Percentiles rank a stretch among this genome's conserved stretches.
Conservation (phyloP, 2,797 vertebrate genomes). For the Sebastes hopkinsi region DNA sequence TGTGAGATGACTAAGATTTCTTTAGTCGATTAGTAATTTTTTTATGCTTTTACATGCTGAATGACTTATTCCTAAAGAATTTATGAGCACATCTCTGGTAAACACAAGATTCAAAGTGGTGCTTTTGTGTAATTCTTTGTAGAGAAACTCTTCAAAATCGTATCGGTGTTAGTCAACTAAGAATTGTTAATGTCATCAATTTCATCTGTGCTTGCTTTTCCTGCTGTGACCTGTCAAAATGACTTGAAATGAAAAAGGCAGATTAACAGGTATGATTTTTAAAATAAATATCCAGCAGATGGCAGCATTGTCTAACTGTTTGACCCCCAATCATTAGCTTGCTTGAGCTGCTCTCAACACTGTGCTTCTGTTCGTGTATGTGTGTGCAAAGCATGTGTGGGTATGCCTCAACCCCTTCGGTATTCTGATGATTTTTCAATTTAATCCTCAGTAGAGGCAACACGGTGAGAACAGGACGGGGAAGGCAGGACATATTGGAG, state of each 20-base stretch:
- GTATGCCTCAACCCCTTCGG: background rate
- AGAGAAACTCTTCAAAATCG: too few relatives aligned
- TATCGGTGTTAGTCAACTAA: too few relatives aligned
- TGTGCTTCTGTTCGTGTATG: background rate
- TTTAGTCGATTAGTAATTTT: too few relatives aligned
- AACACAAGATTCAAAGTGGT: too few relatives aligned
- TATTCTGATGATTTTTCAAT: slow-evolving; percentile 16
- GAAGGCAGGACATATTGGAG: background rate
- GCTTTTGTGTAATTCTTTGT: too few relatives aligned
- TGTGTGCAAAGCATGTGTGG: background rate
- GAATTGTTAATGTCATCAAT: background rate
- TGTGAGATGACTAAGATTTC: background rate
- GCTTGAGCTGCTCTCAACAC: background rate
- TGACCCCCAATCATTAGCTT: background rate
- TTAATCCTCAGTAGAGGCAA: slow-evolving; percentile 15
- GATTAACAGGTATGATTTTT: background rate
- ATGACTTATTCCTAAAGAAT: too few relatives aligned
- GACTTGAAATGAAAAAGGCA: background rate
- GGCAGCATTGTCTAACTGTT: slow-evolving; percentile 32
- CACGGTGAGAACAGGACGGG: background rate
- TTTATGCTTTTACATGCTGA: background rate
- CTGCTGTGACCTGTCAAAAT: background rate
- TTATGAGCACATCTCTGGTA: too few relatives aligned
- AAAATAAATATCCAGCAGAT: slow-evolving; percentile 28
- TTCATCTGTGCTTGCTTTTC: background rate